Base-by-base conservation (phyloP, 1,140 invertebrate genomes). In the Heliconius nattereri region DNA sequence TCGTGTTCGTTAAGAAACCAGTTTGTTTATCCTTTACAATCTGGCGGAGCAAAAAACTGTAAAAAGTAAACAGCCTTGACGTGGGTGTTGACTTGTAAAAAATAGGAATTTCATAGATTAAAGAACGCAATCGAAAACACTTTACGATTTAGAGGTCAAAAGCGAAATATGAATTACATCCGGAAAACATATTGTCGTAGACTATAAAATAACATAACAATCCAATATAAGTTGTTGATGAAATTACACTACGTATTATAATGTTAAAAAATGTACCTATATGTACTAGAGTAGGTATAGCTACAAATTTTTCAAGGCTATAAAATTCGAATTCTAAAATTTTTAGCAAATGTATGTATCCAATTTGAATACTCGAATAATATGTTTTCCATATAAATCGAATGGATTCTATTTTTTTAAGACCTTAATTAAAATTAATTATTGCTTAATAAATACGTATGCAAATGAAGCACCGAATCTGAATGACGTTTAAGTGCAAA, bases 11-110 rank as follows among this genome's bases (percentile, higher is more conserved):
- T 76, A 73, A 76, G 76, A 72, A 80, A 73, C 70, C 29, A 57
- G 76, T 75, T 79, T 78, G 76, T 80, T 81, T 80, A 73, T 80
- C 45, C 78, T 80, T 80, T 71, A 80, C 76, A 81, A 81, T 82
- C 77, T 57, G 78, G 74, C 54, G 72, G 77, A 80, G 80, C 73
- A 76, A 82, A 76, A 85, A 76, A 81, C 72, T 83, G 72, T 79
- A 79, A 85, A 85, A 82, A 78, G 78, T 83, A 71, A 83, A 83
- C 82, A 83, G 71, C 84, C 82, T 85, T 83, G 84, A 76, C 35
- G 77, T 85, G 79, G 81, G 77, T 83, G 81, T 81, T 81, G 78
- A 79, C 71, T 83, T 79, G 73, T 60, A 80, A 80, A 80, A 76
- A 78, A 83, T 78, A 75, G 76, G 71, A 78, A 78, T 83, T 79